Evolutionary conservation across 2,113 vertebrate genomes (phyloP), one percentile per base, ranked within the genome.

Genomic region (Bostrychus sinensis): DNA sequence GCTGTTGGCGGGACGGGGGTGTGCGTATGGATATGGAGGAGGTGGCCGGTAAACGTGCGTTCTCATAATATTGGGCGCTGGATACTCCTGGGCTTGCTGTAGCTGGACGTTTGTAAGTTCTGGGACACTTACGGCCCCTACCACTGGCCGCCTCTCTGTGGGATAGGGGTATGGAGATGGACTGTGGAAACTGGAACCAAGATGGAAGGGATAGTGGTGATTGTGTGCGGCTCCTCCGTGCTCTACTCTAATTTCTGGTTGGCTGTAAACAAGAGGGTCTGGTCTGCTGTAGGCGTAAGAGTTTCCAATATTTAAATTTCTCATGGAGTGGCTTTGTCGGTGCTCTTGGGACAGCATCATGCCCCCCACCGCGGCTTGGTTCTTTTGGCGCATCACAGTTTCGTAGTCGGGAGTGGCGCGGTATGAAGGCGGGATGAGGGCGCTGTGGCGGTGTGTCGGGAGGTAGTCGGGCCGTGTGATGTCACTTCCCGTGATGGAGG

Each of bases 351-450:
- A 86, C 8, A 92, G 89, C 51, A 91, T 83, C 89, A 94, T 81
- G 7, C 89, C 87, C 23, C 87, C 76, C n/a, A 86, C 87, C 5
- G 0, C 89, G 85, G 23, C 94, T 30, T 93, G 78, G 81, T 85
- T 94, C 80, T 98, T 95, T 81, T 97, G 97, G 37, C 94, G 94
- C 96, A 99, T 97, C 62, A 98, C 96, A 0, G 95, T 95, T 86
- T 99, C 97, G 0, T 99, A 99, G 83, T 99, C 97, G 0, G 97
- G 97, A 0, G 97, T 98, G 26, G 96, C 94, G 0, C 97, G 95
- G 53, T 99, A 99, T 0, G 97, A 98, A 0, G 97, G 97, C 0
- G 96, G 96, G 30, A 98, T 95, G 34, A 98, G 91, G 2, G 96
- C 93, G 3, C 97, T 99, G 23, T 98, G 96, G 20, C 95, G 94